phyloP scores from a whole-genome alignment of 2,113 vertebrate species.

The Circaetus gallicus region DNA sequence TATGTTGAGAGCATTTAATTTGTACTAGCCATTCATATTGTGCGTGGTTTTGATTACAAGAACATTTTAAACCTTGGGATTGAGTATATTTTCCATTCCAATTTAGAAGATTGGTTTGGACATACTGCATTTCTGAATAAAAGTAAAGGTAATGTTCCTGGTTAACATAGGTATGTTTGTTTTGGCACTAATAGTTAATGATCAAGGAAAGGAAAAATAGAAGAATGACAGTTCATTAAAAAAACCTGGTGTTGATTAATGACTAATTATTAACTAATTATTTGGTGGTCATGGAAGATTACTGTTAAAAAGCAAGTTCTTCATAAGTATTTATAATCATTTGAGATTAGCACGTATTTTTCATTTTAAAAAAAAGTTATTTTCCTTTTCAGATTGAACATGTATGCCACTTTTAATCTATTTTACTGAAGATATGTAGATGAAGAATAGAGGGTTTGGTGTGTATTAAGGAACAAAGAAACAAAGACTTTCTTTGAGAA shows the following conservation, averaged over 20 bases:
- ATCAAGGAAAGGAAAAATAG: not conserved
- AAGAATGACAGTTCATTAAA: not conserved
- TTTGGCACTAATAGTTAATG: not conserved
- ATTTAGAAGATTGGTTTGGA: not conserved
- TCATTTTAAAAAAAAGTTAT: not conserved
- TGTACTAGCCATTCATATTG: not conserved
- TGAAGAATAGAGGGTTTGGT: not conserved
- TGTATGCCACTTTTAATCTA: not conserved
- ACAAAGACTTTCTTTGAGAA: not conserved
- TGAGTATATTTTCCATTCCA: not conserved
- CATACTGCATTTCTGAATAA: not conserved
- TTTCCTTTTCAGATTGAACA: not conserved
- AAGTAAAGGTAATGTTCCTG: not conserved
- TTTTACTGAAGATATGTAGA: not conserved
- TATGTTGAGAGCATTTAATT: not conserved
- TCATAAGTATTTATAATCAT: not conserved
- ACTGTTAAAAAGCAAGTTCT: not conserved
- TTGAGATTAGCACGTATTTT: not conserved
- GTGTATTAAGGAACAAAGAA: not conserved
- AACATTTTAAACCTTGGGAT: not conserved
- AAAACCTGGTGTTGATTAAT: not conserved
- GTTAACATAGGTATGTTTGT: not conserved
- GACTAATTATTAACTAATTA: not conserved
- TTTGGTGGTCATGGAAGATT: not conserved
- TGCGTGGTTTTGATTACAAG: not conserved